phyloP scores from a whole-genome alignment of 2,797 vertebrate genomes.

The Pangasius macronema region DNA sequence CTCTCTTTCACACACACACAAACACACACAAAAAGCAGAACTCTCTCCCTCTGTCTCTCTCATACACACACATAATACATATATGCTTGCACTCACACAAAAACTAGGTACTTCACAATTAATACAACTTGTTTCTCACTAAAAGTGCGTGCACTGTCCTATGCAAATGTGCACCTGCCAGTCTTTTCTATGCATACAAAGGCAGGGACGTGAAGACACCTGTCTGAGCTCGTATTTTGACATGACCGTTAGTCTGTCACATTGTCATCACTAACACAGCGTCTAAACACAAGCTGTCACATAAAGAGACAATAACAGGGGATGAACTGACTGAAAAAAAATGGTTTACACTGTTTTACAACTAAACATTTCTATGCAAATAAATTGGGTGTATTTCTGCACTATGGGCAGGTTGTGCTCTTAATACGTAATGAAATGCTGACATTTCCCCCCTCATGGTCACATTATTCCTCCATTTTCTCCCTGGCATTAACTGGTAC shows the following conservation, averaged over 20 bases:
- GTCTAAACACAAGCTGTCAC: conserved; percentile 38
- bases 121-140: conserved; percentile 4
- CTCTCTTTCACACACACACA: neutral
- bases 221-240: conserved; percentile 28
- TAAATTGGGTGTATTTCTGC: neutral
- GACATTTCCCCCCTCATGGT: conserved; percentile 38
- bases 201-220: conserved; percentile 10
- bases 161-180: conserved; percentile 37
- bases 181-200: conserved; percentile 24
- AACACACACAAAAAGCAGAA: conserved; percentile 1
- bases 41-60: neutral
- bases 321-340: conserved; percentile 1
- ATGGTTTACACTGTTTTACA: conserved; percentile 15
- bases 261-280: neutral
- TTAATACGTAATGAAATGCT: conserved; percentile 11
- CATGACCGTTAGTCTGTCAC: conserved; percentile 14
- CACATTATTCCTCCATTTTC: conserved; percentile 56
- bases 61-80: neutral
- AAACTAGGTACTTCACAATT: conserved; percentile 21
- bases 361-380: conserved; percentile 18
- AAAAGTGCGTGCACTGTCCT: conserved; percentile 11
- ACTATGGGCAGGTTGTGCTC: conserved; percentile 9
- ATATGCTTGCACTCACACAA: neutral
- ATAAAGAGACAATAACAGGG: conserved; percentile 26
- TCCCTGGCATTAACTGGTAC: conserved; percentile 37